phyloP scores from a whole-genome alignment of 2,797 vertebrate species.

The Alauda arvensis region DNA sequence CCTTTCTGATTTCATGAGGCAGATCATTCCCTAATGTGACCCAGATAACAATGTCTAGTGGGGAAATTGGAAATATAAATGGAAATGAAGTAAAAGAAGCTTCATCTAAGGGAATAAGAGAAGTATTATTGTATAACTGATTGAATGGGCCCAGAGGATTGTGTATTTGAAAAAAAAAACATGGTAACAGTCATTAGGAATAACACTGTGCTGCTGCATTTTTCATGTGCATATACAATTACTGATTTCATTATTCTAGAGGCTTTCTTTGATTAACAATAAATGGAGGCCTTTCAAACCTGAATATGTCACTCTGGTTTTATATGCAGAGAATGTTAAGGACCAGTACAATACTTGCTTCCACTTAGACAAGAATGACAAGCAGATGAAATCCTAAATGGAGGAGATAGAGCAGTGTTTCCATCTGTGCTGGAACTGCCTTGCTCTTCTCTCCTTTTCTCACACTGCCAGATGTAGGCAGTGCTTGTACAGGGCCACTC shows the following conservation, averaged over 20 bases:
- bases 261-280: conserved; percentile 72
- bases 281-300: conserved; percentile 65
- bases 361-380: conserved; percentile 61
- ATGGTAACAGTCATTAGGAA: conserved; percentile 65
- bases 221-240: conserved; percentile 69
- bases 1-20: conserved; percentile 71
- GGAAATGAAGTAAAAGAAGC: conserved; percentile 83
- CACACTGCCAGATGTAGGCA: neutral
- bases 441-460: conserved; percentile 13
- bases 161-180: conserved; percentile 53
- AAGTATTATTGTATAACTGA: conserved; percentile 77
- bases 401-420: conserved; percentile 26
- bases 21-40: conserved; percentile 76
- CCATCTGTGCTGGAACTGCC: conserved; percentile 16
- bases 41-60: conserved; percentile 83
- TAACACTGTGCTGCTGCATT: conserved; percentile 58
- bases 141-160: conserved; percentile 69
- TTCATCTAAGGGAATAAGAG: conserved; percentile 69
- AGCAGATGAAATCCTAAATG: conserved; percentile 55
- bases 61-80: conserved; percentile 89
- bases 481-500: neutral
- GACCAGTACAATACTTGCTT: conserved; percentile 44
- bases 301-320: conserved; percentile 65
- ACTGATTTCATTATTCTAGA: conserved; percentile 67
- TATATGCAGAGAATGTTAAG: conserved; percentile 52